Conservation (phyloP, 2,888 invertebrate genomes). For the Drosophila nr. perissopoda region DNA sequence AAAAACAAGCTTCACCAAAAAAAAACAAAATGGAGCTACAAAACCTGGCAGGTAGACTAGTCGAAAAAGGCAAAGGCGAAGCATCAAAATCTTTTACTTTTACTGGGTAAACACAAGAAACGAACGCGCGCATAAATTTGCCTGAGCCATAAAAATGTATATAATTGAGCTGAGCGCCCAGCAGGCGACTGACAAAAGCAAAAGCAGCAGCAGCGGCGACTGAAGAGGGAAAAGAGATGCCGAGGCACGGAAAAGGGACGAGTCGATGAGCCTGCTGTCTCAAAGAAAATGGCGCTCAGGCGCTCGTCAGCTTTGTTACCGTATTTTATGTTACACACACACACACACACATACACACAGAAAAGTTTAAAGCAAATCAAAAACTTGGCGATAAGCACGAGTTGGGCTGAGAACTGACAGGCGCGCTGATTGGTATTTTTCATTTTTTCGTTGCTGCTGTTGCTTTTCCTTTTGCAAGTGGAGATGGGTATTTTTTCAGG, state of each 20-base stretch:
- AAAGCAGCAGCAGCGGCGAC: slow-evolving; percentile 15
- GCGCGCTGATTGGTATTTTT: slow-evolving; percentile 76
- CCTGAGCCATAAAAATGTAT: slow-evolving; percentile 72
- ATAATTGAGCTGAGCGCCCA: slow-evolving; percentile 72
- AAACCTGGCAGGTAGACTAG: slow-evolving; percentile 5
- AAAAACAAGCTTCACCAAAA: neutral
- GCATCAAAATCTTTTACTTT: slow-evolving; percentile 30
- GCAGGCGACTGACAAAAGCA: slow-evolving; percentile 42
- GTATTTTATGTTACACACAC: slow-evolving; percentile 40
- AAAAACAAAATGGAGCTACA: slow-evolving; percentile 17
- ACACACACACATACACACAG: slow-evolving; percentile 4
- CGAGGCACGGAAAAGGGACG: slow-evolving; percentile 38
- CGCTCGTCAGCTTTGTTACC: slow-evolving; percentile 43
- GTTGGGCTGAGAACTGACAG: slow-evolving; percentile 73
- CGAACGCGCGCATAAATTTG: slow-evolving; percentile 76
- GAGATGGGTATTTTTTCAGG: slow-evolving; percentile 9
- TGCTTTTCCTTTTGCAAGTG: slow-evolving; percentile 7
- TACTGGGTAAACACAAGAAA: slow-evolving; percentile 62
- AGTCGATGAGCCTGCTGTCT: slow-evolving; percentile 56
- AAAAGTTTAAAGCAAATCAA: slow-evolving; percentile 79
- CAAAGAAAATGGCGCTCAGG: slow-evolving; percentile 62
- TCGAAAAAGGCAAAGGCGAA: neutral
- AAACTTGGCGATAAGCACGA: slow-evolving; percentile 79
- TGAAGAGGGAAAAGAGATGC: slow-evolving; percentile 53
- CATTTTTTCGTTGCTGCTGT: slow-evolving; percentile 25